These are phyloP conservation scores for Drosophila tanythrix DNA, from an alignment of 2,888 invertebrate genomes.

Conservation along the genomic window DNA sequence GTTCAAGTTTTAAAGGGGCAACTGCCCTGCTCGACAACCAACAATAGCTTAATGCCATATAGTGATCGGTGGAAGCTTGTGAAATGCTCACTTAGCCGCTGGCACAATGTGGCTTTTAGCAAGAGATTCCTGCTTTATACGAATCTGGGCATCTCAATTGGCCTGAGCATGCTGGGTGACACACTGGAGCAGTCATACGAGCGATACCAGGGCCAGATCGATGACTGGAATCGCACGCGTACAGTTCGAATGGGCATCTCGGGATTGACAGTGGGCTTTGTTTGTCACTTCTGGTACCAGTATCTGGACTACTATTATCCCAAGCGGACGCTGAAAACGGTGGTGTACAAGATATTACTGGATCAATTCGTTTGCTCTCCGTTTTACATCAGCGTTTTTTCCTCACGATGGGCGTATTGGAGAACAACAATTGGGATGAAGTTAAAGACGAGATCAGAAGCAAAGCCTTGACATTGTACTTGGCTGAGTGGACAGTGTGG, in stretches of 20 bases:
- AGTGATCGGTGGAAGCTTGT: conserved; percentile 26
- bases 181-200: conserved; percentile 92
- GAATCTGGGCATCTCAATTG: conserved; percentile 90
- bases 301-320: conserved; percentile 90
- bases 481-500: conserved; percentile 96
- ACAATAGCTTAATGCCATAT: conserved; percentile 26
- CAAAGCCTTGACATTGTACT: conserved; percentile 91
- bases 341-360: conserved; percentile 90
- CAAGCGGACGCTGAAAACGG: conserved; percentile 87
- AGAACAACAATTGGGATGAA: conserved; percentile 87
- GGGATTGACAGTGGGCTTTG: conserved; percentile 90
- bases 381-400: conserved; percentile 90
- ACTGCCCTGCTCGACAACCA: not conserved
- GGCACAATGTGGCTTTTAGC: conserved; percentile 85
- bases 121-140: conserved; percentile 90
- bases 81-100: conserved; percentile 17
- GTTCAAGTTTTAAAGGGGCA: conserved; percentile 32
- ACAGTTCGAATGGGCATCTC: conserved; percentile 91
- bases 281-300: conserved; percentile 94
- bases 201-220: conserved; percentile 86
- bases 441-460: conserved; percentile 88
- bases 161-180: conserved; percentile 91
- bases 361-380: conserved; percentile 95
- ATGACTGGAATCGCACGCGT: conserved; percentile 87
- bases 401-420: conserved; percentile 89